Evolutionary conservation across 2,888 invertebrate genomes (phyloP).

Genomic region (Pedicia rivosa): DNA sequence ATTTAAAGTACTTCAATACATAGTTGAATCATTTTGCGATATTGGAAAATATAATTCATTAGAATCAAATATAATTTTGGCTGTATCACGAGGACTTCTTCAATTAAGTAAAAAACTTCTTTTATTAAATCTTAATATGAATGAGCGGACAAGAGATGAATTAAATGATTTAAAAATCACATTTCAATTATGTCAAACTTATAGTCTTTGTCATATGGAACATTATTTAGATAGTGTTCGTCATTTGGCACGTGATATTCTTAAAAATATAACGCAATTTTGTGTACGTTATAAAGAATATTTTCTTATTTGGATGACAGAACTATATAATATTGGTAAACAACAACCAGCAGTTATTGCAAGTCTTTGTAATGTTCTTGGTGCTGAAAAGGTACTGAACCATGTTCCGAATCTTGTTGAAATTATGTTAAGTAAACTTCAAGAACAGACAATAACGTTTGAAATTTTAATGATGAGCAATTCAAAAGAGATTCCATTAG

Average conservation of each 20-base stretch:
- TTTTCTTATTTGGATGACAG: background rate
- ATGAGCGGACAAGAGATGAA: no score
- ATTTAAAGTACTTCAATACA: conserved; percentile 13
- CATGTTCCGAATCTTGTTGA: conserved; percentile 16
- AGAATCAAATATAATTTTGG: conserved; percentile 21
- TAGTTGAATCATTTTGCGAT: conserved; percentile 16
- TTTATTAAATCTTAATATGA: background rate
- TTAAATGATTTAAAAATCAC: background rate
- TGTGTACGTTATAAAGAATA: no score
- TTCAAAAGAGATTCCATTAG: conserved; percentile 23
- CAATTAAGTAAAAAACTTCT: conserved; percentile 16
- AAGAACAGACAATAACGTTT: conserved; percentile 31
- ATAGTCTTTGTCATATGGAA: conserved; percentile 27
- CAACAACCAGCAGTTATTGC: background rate
- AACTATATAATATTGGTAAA: background rate
- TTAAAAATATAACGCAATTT: conserved; percentile 21
- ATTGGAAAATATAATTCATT: conserved; percentile 16
- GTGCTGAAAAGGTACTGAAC: conserved; percentile 15
- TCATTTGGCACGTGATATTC: conserved; percentile 37
- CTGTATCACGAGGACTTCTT: conserved; percentile 19
- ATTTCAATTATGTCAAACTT: background rate
- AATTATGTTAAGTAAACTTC: conserved; percentile 14
- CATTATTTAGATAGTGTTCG: conserved; percentile 49
- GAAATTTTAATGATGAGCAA: conserved; percentile 36
- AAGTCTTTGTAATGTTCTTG: conserved; percentile 18